Percentiles rank a stretch among this genome's conserved stretches.
Conservation (phyloP, 2,113 vertebrate genomes). For the Thomomys bottae region DNA sequence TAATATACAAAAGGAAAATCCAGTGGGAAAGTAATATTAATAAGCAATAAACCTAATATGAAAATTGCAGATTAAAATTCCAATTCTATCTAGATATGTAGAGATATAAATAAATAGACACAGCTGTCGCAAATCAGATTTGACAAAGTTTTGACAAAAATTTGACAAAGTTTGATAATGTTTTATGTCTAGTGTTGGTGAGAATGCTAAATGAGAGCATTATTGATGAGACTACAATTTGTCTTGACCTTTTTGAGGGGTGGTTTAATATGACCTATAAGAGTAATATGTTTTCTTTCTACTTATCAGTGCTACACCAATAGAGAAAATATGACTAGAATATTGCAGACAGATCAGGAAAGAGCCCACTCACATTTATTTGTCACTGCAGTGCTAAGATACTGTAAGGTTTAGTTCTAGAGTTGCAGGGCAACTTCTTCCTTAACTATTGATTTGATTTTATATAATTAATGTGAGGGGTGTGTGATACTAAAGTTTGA, state of each 20-base stretch:
- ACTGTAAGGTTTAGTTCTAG: neutral
- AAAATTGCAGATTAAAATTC: conserved; percentile 25
- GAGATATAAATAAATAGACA: neutral
- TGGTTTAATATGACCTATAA: neutral
- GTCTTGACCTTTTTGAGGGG: neutral
- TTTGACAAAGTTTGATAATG: neutral
- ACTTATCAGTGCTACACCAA: neutral
- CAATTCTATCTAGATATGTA: neutral
- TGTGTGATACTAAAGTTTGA: too few relatives aligned
- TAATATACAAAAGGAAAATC: neutral
- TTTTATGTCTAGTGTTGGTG: neutral
- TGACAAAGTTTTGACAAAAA: too few relatives aligned
- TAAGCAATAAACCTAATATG: conserved; percentile 2
- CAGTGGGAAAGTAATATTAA: conserved; percentile 12
- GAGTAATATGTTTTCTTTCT: neutral
- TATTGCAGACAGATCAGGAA: neutral
- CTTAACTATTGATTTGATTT: neutral
- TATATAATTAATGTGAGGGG: neutral
- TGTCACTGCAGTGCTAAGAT: neutral
- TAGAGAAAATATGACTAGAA: neutral
- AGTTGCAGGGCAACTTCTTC: neutral
- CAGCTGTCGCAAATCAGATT: neutral
- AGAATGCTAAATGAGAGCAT: neutral
- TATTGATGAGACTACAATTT: neutral
- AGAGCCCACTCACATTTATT: neutral